Base-by-base conservation (phyloP, 1,140 invertebrate species). In the Apis dorsata region DNA sequence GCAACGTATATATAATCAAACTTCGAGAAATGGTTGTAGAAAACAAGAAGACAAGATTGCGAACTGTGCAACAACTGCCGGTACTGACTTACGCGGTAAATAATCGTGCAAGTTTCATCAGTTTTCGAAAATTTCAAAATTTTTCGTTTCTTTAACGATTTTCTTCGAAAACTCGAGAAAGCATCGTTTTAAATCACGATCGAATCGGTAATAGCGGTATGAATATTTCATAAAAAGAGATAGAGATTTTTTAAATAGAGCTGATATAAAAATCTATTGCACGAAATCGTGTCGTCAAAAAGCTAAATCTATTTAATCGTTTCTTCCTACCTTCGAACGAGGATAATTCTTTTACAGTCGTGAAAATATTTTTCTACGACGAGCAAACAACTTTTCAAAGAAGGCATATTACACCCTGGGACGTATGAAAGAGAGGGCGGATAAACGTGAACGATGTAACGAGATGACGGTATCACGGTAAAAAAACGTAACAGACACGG, bases 391-490 rank as follows among this genome's bases (percentile, higher is more conserved):
- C 44, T 77, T 66, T 34, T n/a, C 76, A 78, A 78, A 69, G 24
- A 59, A 65, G 59, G 63, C 65, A 24, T 49, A 51, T 63, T 76
- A 80, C 57, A 17, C 24, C 19, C 24, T 24, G 51, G 4, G 44
- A 60, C 5, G 55, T 72, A 74, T 59, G 34, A 57, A 55, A 24
- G 15, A 57, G 73, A 17, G 3, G 21, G 21, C 13, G 24, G 63
- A 66, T 34, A 68, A 74, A 24, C 77, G n/a, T 49, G 68, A 63
- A 71, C 66, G 66, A 81, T 78, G 84, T 80, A 88, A 85, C 79
- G 79, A 85, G 86, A 85, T 82, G 79, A 81, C 78, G 78, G 84
- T 60, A 81, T 62, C 76, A 68, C 66, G 83, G 89, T 87, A 87
- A 84, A 87, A 28, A 63, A 84, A 68, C 70, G 76, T 59, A 81